Evolutionary conservation across 2,113 vertebrate species (phyloP).

Genomic region (Peromyscus polionotus): DNA sequence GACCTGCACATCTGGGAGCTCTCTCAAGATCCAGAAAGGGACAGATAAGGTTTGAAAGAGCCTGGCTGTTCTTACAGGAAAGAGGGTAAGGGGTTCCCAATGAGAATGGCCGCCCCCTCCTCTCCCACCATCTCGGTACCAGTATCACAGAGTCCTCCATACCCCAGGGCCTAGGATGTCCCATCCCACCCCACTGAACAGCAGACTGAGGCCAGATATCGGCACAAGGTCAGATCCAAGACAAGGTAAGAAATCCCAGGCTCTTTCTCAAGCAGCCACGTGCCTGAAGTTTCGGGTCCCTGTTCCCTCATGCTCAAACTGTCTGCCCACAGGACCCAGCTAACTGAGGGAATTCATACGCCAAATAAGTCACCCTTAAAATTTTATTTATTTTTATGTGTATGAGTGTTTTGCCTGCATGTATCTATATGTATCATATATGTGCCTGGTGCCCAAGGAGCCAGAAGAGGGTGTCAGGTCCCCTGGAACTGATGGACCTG

Average conservation of each 20-base stretch:
- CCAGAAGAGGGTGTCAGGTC: background rate
- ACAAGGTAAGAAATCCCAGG: background rate
- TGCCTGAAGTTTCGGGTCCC: background rate
- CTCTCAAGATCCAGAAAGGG: background rate
- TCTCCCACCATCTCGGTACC: background rate
- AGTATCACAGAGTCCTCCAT: background rate
- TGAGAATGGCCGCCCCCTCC: too few relatives aligned
- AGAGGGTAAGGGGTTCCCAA: background rate
- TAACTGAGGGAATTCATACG: background rate
- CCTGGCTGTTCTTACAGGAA: background rate
- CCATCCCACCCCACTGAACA: too few relatives aligned
- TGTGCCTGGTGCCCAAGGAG: background rate
- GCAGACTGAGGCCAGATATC: background rate
- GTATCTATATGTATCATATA: background rate
- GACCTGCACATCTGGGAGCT: background rate
- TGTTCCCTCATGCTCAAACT: background rate
- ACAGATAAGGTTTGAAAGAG: background rate
- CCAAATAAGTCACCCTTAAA: background rate
- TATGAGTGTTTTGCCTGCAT: too few relatives aligned
- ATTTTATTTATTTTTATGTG: background rate
- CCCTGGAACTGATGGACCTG: background rate
- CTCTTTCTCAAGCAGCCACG: background rate
- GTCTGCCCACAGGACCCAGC: background rate
- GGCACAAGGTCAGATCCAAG: background rate
- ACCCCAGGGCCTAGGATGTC: rapidly evolving